These are phyloP conservation scores for Callosobruchus maculatus DNA, from an alignment of 2,888 invertebrate species.

Conservation along the genomic window DNA sequence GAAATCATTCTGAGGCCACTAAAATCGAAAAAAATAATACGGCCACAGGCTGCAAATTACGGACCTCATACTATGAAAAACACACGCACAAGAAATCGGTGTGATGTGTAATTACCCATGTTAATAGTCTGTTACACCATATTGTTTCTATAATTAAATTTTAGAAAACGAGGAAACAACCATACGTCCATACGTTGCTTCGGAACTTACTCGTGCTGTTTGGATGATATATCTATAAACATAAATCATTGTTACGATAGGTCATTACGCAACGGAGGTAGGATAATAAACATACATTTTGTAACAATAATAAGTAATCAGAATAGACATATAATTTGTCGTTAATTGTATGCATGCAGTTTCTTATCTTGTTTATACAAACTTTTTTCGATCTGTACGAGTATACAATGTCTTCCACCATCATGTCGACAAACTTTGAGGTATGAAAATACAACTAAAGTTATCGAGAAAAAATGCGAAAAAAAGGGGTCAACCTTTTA, in stretches of 20 bases:
- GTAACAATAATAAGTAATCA: neutral
- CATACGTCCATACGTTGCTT: neutral
- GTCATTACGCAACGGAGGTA: neutral
- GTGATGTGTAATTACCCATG: constrained; percentile 2
- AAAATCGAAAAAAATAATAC: neutral
- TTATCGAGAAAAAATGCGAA: too few relatives aligned
- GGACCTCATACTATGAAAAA: neutral
- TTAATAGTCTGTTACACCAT: constrained; percentile 3
- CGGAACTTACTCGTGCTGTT: neutral
- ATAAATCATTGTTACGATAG: neutral
- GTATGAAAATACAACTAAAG: too few relatives aligned
- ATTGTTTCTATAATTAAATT: constrained; percentile 2
- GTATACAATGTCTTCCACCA: too few relatives aligned
- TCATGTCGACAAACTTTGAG: too few relatives aligned
- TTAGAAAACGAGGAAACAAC: constrained; percentile 5
- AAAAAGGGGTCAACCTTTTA: too few relatives aligned
- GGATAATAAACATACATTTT: neutral
- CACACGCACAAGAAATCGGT: neutral
- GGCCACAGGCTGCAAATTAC: neutral
- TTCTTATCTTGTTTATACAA: neutral
- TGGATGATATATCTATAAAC: neutral
- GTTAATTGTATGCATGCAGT: neutral
- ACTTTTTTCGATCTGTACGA: too few relatives aligned
- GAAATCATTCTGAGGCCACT: neutral
- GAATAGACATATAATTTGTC: neutral